Percentiles rank a stretch among this genome's conserved stretches.
These are phyloP conservation scores for Porites australiensis DNA, from an alignment of 64 coral and sea anemone genomes.

Conservation along the genomic window DNA sequence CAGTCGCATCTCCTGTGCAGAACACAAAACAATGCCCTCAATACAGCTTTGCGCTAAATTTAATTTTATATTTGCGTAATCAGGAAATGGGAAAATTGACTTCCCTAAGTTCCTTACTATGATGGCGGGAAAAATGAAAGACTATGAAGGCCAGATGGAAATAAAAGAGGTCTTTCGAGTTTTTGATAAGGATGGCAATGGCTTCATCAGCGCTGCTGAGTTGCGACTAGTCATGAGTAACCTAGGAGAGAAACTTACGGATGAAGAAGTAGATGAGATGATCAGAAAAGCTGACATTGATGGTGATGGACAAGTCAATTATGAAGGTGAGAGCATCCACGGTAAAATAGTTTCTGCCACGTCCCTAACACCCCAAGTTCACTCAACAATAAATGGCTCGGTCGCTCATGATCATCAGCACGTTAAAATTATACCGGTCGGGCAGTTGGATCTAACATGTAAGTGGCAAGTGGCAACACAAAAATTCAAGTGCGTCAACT, in stretches of 20 bases:
- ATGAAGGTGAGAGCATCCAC: conserved; percentile 29
- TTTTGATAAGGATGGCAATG: conserved; percentile 73
- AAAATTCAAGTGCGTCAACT: no score
- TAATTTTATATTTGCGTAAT: neutral
- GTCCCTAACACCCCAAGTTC: no score
- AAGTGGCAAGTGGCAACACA: no score
- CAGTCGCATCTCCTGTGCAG: neutral
- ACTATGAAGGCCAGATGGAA: conserved; percentile 53
- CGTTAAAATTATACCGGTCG: no score
- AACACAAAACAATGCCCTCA: neutral
- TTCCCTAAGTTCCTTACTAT: conserved; percentile 67
- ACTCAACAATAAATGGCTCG: no score
- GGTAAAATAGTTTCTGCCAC: neutral
- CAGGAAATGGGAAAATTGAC: conserved; percentile 71
- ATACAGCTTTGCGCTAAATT: no score
- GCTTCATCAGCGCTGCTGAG: conserved; percentile 68
- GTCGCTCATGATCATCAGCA: no score
- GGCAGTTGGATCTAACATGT: no score
- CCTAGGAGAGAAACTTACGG: conserved; percentile 69
- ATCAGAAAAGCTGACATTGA: conserved; percentile 57
- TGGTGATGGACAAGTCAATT: conserved; percentile 78
- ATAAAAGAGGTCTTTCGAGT: conserved; percentile 61
- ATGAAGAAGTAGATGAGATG: conserved; percentile 75
- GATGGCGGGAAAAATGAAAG: conserved; percentile 73
- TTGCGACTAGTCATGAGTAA: conserved; percentile 70